Evolutionary conservation across 1,140 invertebrate genomes (phyloP).

Genomic region (Acyrthosiphon pisum): DNA sequence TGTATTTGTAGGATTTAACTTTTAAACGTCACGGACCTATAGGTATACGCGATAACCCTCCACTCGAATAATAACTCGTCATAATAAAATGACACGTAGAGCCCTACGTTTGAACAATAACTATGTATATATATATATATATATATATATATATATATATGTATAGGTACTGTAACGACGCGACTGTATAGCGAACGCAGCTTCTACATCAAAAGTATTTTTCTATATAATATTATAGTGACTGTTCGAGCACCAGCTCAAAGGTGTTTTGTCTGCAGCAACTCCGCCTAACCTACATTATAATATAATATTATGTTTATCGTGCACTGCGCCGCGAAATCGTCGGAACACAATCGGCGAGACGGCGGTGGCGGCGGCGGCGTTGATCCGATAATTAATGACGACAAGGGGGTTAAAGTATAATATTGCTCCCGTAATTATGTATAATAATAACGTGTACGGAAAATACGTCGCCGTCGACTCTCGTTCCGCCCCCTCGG

Average conservation of each 20-base stretch:
- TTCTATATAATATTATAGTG: background rate
- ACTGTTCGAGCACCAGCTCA: background rate
- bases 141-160: too few relatives aligned
- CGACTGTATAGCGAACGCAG: background rate
- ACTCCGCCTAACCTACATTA: background rate
- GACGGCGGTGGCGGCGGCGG: background rate
- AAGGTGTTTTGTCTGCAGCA: background rate
- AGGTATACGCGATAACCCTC: too few relatives aligned
- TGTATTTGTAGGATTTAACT: background rate
- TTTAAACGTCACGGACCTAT: background rate
- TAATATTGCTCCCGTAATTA: background rate
- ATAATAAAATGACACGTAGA: background rate
- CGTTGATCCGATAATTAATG: conserved; percentile 9
- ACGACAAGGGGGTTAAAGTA: conserved; percentile 6
- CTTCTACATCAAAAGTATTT: background rate
- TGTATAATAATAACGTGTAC: background rate
- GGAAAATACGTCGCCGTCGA: background rate
- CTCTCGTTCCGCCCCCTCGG: background rate
- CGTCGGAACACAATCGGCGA: background rate
- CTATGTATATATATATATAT: too few relatives aligned
- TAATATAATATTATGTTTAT: background rate
- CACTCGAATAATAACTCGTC: background rate
- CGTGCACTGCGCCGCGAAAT: background rate
- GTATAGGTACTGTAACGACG: too few relatives aligned
- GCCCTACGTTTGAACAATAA: background rate